phyloP scores from a whole-genome alignment of 2,113 vertebrate species.

The Epinephelus cyanopodus region DNA sequence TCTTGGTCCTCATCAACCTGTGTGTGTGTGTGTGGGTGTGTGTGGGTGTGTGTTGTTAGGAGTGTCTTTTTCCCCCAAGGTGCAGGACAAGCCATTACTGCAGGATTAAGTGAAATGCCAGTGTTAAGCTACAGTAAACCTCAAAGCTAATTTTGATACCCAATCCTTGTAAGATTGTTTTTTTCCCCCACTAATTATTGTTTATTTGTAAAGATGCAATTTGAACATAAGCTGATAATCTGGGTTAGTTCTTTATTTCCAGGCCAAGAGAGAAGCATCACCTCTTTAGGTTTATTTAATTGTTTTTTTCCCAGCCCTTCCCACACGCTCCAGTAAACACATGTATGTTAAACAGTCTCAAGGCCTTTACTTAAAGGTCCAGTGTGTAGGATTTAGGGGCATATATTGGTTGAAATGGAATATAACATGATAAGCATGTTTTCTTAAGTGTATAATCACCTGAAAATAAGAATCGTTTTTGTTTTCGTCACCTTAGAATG shows the following conservation, averaged over 20 bases:
- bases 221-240: conserved; percentile 40
- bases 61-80: conserved; percentile 30
- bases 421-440: no score
- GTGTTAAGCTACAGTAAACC: conserved; percentile 73
- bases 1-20: conserved; percentile 36
- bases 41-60: conserved; percentile 18
- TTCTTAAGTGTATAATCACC: no score
- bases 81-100: conserved; percentile 53
- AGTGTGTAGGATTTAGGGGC: no score
- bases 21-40: conserved; percentile 12
- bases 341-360: conserved; percentile 2
- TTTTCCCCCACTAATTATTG: not conserved
- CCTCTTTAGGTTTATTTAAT: not conserved
- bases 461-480: no score
- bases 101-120: conserved; percentile 54
- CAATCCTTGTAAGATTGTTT: conserved; percentile 28
- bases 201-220: conserved; percentile 30
- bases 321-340: not conserved
- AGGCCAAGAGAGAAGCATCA: conserved; percentile 16
- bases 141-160: conserved; percentile 50
- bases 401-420: no score
- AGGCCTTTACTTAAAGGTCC: conserved; percentile 2
- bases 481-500: no score
- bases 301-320: not conserved
- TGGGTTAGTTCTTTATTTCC: conserved; percentile 15